phyloP scores from a whole-genome alignment of 2,113 vertebrate species.

The Ellobius talpinus region DNA sequence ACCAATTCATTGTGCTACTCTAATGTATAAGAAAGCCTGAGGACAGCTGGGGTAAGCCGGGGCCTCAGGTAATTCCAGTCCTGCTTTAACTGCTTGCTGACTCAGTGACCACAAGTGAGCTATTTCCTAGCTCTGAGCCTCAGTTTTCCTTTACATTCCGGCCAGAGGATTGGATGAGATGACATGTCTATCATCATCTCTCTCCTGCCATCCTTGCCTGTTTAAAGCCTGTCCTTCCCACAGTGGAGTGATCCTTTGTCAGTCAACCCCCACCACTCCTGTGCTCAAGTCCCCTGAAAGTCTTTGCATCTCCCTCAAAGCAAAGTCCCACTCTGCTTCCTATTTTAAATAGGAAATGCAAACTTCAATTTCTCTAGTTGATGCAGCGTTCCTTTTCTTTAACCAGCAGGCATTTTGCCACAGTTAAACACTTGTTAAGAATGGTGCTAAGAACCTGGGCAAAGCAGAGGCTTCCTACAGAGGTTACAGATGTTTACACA shows the following conservation, averaged over 20 bases:
- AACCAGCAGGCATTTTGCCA: neutral
- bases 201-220: neutral
- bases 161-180: conserved; percentile 1
- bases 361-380: conserved; percentile 26
- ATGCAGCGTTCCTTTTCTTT: neutral
- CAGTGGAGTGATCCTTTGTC: neutral
- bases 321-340: neutral
- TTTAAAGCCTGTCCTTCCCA: neutral
- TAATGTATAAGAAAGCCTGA: conserved; percentile 32
- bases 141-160: neutral
- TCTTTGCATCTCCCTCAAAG: neutral
- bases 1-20: neutral
- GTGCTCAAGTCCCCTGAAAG: neutral
- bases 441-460: neutral
- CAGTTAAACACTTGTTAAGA: neutral
- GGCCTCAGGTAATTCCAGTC: neutral
- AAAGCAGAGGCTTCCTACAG: neutral
- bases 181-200: neutral
- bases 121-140: neutral
- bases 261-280: neutral
- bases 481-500: conserved; percentile 31
- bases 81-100: neutral
- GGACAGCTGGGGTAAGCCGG: neutral
- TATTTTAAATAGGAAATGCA: conserved; percentile 17
- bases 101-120: neutral